phyloP scores from a whole-genome alignment of 2,797 vertebrate species.

The Poeciliopsis turneri region DNA sequence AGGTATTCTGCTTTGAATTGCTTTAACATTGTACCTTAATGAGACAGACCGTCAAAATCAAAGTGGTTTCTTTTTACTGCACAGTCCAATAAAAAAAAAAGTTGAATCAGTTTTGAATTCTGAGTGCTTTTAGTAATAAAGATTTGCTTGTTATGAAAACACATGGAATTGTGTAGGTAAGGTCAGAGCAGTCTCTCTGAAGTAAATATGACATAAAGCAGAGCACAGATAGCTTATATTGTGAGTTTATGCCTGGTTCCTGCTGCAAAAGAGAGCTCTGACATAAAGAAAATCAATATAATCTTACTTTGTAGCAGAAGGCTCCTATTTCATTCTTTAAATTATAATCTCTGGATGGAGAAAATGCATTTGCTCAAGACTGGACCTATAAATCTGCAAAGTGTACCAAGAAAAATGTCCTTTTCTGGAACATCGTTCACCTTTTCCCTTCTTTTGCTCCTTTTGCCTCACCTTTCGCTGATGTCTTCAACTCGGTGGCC shows the following conservation, averaged over 20 bases:
- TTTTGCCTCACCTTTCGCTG: conserved; percentile 86
- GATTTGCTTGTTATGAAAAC: conserved; percentile 30
- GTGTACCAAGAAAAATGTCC: conserved; percentile 1
- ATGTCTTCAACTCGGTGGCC: conserved; percentile 82
- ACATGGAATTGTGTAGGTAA: conserved; percentile 14
- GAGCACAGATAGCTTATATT: conserved; percentile 56
- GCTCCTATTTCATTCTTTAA: conserved; percentile 49
- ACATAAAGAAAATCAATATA: conserved; percentile 58
- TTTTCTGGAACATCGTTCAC: conserved; percentile 7
- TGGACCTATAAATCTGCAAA: background rate
- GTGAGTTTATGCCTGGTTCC: conserved; percentile 64
- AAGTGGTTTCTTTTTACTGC: conserved; percentile 13
- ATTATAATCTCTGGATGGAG: conserved; percentile 57
- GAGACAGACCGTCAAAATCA: conserved; percentile 8
- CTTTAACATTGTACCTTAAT: conserved; percentile 17
- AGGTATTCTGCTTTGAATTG: conserved; percentile 39
- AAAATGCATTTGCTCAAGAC: conserved; percentile 10
- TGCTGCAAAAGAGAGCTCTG: conserved; percentile 50
- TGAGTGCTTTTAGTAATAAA: conserved; percentile 27
- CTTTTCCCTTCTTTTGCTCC: conserved; percentile 7
- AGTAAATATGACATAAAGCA: conserved; percentile 39
- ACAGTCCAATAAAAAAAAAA: conserved; percentile 25
- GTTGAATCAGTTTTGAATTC: conserved; percentile 36
- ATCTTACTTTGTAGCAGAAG: conserved; percentile 52
- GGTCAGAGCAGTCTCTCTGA: conserved; percentile 9